Evolutionary conservation across 2,797 vertebrate genomes (phyloP), one percentile per base, ranked within the genome.

Genomic region (Sebastes baramenuke): DNA sequence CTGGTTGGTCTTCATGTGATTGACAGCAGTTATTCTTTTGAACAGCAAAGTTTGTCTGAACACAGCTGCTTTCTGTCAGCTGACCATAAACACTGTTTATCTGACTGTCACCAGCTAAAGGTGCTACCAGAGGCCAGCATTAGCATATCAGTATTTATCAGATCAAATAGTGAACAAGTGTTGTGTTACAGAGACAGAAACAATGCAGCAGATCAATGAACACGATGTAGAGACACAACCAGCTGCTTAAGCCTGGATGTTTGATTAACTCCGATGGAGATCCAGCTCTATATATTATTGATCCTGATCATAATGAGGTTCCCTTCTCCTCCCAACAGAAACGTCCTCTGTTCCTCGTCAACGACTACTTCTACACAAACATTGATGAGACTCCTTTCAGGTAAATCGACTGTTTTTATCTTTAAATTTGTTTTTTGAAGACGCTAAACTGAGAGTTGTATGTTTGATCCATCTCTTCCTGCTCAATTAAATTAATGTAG

Each of bases 301-400:
- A 59, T 59, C 18, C 7, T 8, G 18, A 49, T 49, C 46, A n/a
- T 52, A 52, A n/a, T 14, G 18, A 20, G 46, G 25, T 64, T 38
- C 8, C 38, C 6, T 79, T 6, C 22, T 54, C 27, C 36, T 74
- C 36, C 88, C 59, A 86, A 73, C 94, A 99, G 98, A 99, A 97
- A 93, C 95, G 98, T 14, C 96, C 97, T 29, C 89, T 99, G 52
- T 98, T 96, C 90, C 96, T 99, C 68, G 94, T 95, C 94, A 97
- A 98, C 8, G 95, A 99, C 32, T 99, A 99, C 84, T 99, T 97
- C 95, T 98, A 97, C 95, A 99, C 97, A 3, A 96, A 96, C 86
- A 99, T 99, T 68, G 96, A 95, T 14, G 96, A 97, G 46, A 99
- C 98, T 0, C 98, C 98, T 54, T 99, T 99, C 95, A 99, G 98